Base-by-base conservation (phyloP, 2,113 vertebrate genomes). In the Dromas ardeola region DNA sequence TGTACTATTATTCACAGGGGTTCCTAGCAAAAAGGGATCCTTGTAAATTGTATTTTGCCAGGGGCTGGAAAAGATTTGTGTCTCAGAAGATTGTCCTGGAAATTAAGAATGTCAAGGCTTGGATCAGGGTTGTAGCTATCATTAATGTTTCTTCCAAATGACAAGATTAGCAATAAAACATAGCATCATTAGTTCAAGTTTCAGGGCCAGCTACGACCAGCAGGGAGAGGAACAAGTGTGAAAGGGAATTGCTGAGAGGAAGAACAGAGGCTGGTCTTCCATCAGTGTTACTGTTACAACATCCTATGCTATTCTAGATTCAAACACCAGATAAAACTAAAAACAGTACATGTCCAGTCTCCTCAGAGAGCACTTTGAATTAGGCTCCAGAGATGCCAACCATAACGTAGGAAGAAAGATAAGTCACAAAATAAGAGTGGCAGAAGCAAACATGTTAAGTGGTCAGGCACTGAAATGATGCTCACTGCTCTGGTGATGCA, bases 61-160 rank as follows among this genome's bases (percentile, higher is more conserved):
- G 38, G 62, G 5, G 16, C 30, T 74, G 55, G 25, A 77, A 96
- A 95, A 36, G 38, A 58, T 56, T 93, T 93, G 21, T 9, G 16
- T 22, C 45, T 90, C 71, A 74, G n/a, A 84, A 86, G 12, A 86
- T 92, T 88, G 63, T 86, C 66, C 50, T 92, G 30, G 62, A 97
- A 96, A 76, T 96, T 61, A 93, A 86, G 67, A 85, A 59, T 50
- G 40, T 63, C 43, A 96, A 91, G 94, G 21, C 32, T 26, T 81
- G 83, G 18, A 63, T 86, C 42, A 74, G 16, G 34, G 2, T 52
- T 86, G 62, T 49, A 70, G 32, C 10, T 86, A 53, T 27, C 29
- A 6, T 69, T 73, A 93, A 49, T 56, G 38, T 63, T 90, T 88
- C 53, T 29, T 82, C 53, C 53, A 69, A 93, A 93, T 88, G 72